These are phyloP conservation scores for Volucella zonaria DNA, from an alignment of 2,888 invertebrate genomes.

Conservation along the genomic window DNA sequence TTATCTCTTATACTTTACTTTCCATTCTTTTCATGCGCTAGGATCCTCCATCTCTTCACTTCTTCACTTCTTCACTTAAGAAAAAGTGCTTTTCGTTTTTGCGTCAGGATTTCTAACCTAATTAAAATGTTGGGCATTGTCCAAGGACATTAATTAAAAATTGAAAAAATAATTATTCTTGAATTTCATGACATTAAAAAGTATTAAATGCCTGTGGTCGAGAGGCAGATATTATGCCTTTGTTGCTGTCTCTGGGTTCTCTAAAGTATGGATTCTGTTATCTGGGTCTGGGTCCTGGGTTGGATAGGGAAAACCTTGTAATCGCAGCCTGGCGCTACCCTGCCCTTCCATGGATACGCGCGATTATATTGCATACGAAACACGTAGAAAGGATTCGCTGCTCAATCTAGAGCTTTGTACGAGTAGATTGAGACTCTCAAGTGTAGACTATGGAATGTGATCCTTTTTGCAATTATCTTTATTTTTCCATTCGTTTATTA, in stretches of 20 bases:
- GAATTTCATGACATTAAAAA: constrained; percentile 63
- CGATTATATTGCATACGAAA: constrained; percentile 52
- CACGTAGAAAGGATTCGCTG: constrained; percentile 50
- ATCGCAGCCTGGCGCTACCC: constrained; percentile 25
- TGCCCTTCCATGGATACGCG: neutral
- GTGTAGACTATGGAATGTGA: constrained; percentile 32
- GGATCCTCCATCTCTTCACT: no score
- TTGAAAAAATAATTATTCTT: constrained; percentile 68
- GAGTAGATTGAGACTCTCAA: neutral
- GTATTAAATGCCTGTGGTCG: constrained; percentile 47
- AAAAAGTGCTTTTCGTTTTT: constrained; percentile 21
- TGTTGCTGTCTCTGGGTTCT: constrained; percentile 3
- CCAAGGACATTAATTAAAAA: constrained; percentile 70
- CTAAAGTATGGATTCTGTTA: no score
- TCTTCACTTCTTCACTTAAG: neutral
- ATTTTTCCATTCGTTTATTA: constrained; percentile 60
- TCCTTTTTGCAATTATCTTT: constrained; percentile 60
- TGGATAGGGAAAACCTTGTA: constrained; percentile 54
- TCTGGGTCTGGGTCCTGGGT: no score
- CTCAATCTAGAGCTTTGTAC: no score
- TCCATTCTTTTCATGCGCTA: no score
- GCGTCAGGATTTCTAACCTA: constrained; percentile 56
- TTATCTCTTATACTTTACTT: neutral
- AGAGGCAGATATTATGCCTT: constrained; percentile 26
- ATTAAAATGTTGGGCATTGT: constrained; percentile 69